Conservation (phyloP, 2,113 vertebrate species). For the Callocephalon fimbriatum region DNA sequence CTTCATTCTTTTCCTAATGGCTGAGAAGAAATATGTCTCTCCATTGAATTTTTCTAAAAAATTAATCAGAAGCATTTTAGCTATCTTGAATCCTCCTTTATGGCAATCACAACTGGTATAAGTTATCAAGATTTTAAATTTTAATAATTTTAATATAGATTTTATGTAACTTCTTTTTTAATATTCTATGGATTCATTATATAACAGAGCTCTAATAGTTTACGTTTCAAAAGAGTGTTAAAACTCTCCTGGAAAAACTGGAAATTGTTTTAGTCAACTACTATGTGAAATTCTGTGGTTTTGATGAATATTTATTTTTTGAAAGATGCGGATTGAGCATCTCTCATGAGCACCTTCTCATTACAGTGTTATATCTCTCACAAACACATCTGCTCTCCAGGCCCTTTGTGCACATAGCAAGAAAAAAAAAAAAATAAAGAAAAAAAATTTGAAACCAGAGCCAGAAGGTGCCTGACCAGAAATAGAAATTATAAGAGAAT, state of each 20-base stretch:
- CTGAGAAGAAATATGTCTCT: background rate
- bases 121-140: background rate
- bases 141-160: background rate
- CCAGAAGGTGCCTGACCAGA: background rate
- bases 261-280: background rate
- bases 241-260: background rate
- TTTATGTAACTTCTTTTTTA: background rate
- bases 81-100: background rate
- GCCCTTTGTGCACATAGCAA: background rate
- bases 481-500: background rate
- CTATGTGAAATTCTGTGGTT: background rate
- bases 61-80: background rate
- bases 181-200: background rate
- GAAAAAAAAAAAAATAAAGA: background rate
- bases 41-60: background rate
- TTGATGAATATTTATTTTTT: background rate
- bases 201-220: background rate
- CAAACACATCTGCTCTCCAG: background rate
- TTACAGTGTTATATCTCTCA: background rate
- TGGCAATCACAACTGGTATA: background rate
- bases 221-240: background rate
- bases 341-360: background rate
- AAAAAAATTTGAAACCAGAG: background rate
- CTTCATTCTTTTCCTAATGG: background rate
- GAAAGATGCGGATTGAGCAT: constrained; percentile 3